phyloP scores from a whole-genome alignment of 2,113 vertebrate species.

The Pyxicephalus adspersus region DNA sequence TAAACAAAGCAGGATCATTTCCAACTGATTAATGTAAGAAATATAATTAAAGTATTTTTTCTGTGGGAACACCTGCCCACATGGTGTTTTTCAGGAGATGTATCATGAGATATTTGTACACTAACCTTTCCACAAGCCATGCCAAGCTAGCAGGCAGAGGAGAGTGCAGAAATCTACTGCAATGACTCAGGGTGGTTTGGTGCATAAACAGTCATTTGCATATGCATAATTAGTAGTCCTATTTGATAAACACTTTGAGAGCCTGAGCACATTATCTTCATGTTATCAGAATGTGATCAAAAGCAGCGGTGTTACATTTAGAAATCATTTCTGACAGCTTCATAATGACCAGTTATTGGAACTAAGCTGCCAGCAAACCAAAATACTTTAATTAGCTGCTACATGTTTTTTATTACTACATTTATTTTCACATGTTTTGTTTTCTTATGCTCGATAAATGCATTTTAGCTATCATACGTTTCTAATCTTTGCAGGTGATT shows the following conservation, averaged over 20 bases:
- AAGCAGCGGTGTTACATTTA: background rate
- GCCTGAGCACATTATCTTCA: background rate
- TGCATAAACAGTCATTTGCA: slow-evolving; percentile 18
- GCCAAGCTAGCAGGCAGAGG: background rate
- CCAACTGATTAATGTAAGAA: background rate
- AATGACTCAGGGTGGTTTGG: background rate
- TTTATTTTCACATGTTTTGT: too few relatives aligned
- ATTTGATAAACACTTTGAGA: background rate
- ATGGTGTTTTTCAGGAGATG: background rate
- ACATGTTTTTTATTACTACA: too few relatives aligned
- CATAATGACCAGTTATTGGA: background rate
- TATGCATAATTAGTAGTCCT: background rate
- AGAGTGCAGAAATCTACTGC: background rate
- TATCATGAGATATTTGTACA: background rate
- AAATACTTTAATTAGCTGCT: background rate
- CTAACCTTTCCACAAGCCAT: background rate
- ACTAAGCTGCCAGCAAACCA: background rate
- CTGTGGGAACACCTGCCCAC: background rate
- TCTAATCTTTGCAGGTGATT: too few relatives aligned
- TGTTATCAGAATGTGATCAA: background rate
- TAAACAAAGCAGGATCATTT: background rate
- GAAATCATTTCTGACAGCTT: background rate
- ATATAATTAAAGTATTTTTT: background rate
- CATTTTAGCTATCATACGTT: too few relatives aligned
- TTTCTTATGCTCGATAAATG: too few relatives aligned